Percentiles rank a stretch among this genome's conserved stretches.
Conservation (phyloP, 2,113 vertebrate species). For the Apodemus sylvaticus region DNA sequence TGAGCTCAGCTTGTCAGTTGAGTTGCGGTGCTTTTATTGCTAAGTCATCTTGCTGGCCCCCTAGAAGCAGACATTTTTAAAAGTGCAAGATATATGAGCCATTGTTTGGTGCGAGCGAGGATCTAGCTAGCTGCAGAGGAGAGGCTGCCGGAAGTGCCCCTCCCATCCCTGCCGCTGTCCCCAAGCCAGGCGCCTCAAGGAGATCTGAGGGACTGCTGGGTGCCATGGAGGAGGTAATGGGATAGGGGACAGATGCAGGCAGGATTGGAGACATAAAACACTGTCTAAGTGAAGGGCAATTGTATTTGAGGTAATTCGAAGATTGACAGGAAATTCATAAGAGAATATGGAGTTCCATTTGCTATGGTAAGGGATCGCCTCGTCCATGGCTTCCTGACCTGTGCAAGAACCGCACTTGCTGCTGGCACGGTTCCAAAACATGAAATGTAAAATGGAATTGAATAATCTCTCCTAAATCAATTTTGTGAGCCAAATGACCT, state of each 20-base stretch:
- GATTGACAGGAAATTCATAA: slow-evolving; percentile 75
- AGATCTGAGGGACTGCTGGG: not conserved
- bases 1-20: not conserved
- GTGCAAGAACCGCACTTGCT: slow-evolving; percentile 52
- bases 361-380: slow-evolving; percentile 46
- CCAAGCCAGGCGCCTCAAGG: not conserved
- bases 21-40: not conserved
- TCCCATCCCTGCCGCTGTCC: rapidly evolving
- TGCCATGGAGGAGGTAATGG: not conserved
- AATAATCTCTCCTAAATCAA: slow-evolving; percentile 78
- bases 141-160: not conserved
- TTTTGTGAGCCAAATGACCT: slow-evolving; percentile 73
- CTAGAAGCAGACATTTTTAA: not conserved
- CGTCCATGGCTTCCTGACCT: slow-evolving; percentile 67
- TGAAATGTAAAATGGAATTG: slow-evolving; percentile 73
- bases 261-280: slow-evolving; percentile 57
- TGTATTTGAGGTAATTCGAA: slow-evolving; percentile 69
- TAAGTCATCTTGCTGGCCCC: not conserved
- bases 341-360: slow-evolving; percentile 68
- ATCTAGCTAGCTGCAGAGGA: not conserved
- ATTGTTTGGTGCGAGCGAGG: not conserved
- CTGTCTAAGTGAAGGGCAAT: slow-evolving; percentile 65
- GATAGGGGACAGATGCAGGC: slow-evolving; percentile 33
- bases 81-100: not conserved
- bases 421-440: slow-evolving; percentile 71